Evolutionary conservation across 2,797 vertebrate genomes (phyloP).

Genomic region (Allobates femoralis): DNA sequence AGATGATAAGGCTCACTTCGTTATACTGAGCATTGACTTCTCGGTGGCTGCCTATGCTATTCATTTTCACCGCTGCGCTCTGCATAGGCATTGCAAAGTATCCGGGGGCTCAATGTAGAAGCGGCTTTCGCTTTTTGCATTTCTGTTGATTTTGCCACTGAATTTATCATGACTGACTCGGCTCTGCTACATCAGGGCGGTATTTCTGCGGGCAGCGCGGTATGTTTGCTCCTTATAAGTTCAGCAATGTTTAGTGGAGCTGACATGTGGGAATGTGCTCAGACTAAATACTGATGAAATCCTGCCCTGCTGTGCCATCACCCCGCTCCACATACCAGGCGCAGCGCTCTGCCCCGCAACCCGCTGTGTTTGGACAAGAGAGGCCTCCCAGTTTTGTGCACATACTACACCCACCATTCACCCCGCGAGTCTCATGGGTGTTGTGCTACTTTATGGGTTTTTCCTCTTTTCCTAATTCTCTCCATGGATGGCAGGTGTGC

Average conservation of each 20-base stretch:
- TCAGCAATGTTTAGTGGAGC: constrained; percentile 37
- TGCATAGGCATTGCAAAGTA: too few relatives aligned
- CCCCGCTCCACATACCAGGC: constrained; percentile 12
- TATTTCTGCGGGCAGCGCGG: background rate
- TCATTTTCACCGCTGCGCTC: too few relatives aligned
- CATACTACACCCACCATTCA: constrained; percentile 2
- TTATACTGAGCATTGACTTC: too few relatives aligned
- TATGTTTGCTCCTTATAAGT: constrained; percentile 49
- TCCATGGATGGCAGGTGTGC: background rate
- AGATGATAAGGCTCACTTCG: too few relatives aligned
- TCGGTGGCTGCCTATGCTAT: too few relatives aligned
- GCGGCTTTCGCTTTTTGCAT: too few relatives aligned
- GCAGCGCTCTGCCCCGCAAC: background rate
- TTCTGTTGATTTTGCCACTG: too few relatives aligned
- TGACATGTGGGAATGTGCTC: constrained; percentile 48
- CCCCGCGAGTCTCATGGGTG: background rate
- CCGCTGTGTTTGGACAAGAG: background rate
- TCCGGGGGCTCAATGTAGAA: too few relatives aligned
- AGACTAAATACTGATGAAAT: constrained; percentile 56
- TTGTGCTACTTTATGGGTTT: background rate
- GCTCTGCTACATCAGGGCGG: background rate
- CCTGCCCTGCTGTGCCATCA: constrained; percentile 22
- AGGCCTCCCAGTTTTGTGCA: background rate
- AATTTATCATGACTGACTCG: background rate
- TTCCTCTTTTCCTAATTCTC: background rate